Percentiles rank a stretch among this genome's conserved stretches.
Conservation (phyloP, 1,140 invertebrate species). For the Drosophila sp. region DNA sequence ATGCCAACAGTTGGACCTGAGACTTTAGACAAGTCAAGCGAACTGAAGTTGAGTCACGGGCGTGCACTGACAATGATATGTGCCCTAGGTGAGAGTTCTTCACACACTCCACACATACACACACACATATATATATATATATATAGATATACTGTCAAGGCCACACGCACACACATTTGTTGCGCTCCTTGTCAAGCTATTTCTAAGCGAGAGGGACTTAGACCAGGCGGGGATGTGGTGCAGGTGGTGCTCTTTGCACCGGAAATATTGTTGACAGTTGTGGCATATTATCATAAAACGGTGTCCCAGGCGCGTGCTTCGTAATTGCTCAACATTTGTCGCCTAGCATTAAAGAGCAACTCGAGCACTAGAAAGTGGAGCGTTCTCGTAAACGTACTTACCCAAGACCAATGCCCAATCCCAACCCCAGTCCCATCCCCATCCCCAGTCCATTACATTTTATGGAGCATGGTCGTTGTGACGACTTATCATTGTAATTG, state of each 20-base stretch:
- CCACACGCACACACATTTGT: slow-evolving; percentile 36
- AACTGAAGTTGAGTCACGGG: slow-evolving; percentile 63
- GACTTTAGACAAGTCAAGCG: slow-evolving; percentile 76
- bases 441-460: no score
- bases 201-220: not conserved
- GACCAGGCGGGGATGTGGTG: no score
- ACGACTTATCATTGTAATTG: not conserved
- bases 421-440: no score
- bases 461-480: not conserved
- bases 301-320: slow-evolving; percentile 39
- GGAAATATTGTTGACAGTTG: slow-evolving; percentile 81
- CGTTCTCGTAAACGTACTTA: not conserved
- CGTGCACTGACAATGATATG: slow-evolving; percentile 73
- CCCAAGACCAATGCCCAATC: no score
- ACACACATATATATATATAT: slow-evolving; percentile 11
- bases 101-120: slow-evolving; percentile 17
- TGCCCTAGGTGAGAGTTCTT: slow-evolving; percentile 51
- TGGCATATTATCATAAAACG: slow-evolving; percentile 76
- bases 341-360: slow-evolving; percentile 47
- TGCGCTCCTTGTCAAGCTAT: slow-evolving; percentile 9
- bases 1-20: slow-evolving; percentile 73
- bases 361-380: slow-evolving; percentile 21
- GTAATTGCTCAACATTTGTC: slow-evolving; percentile 52
- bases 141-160: slow-evolving; percentile 41
- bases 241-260: slow-evolving; percentile 26